Conservation (phyloP, 2,888 invertebrate genomes). For the Scelioninae gen. 2 region DNA sequence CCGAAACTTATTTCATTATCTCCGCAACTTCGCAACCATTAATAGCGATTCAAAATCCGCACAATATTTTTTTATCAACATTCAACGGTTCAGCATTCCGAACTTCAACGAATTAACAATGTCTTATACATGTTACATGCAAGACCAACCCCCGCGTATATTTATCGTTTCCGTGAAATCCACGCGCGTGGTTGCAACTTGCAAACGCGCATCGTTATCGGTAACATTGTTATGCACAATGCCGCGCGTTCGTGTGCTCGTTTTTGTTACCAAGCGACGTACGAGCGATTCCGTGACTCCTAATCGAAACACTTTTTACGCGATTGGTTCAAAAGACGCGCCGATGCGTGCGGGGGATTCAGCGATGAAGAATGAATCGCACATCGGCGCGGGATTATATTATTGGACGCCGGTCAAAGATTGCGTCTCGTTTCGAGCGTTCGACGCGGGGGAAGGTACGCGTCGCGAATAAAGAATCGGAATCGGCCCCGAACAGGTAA, state of each 20-base stretch:
- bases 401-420: slow-evolving; percentile 43
- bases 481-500: slow-evolving; percentile 41
- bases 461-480: slow-evolving; percentile 48
- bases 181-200: too few relatives aligned
- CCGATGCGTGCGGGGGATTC: slow-evolving; percentile 34
- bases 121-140: too few relatives aligned
- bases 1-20: too few relatives aligned
- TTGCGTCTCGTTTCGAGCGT: slow-evolving; percentile 40
- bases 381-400: slow-evolving; percentile 30
- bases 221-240: slow-evolving; percentile 40
- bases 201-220: too few relatives aligned
- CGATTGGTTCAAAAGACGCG: slow-evolving; percentile 39
- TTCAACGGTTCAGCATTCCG: too few relatives aligned
- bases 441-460: slow-evolving; percentile 35
- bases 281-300: slow-evolving; percentile 39
- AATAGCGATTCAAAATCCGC: too few relatives aligned
- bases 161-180: too few relatives aligned
- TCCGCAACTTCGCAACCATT: too few relatives aligned
- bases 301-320: slow-evolving; percentile 36
- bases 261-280: slow-evolving; percentile 24
- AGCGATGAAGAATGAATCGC: slow-evolving; percentile 47
- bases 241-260: slow-evolving; percentile 8
- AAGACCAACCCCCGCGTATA: too few relatives aligned
- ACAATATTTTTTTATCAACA: too few relatives aligned
- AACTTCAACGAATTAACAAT: too few relatives aligned